Evolutionary conservation across 2,888 invertebrate genomes (phyloP).

Genomic region (Steromphala cineraria): DNA sequence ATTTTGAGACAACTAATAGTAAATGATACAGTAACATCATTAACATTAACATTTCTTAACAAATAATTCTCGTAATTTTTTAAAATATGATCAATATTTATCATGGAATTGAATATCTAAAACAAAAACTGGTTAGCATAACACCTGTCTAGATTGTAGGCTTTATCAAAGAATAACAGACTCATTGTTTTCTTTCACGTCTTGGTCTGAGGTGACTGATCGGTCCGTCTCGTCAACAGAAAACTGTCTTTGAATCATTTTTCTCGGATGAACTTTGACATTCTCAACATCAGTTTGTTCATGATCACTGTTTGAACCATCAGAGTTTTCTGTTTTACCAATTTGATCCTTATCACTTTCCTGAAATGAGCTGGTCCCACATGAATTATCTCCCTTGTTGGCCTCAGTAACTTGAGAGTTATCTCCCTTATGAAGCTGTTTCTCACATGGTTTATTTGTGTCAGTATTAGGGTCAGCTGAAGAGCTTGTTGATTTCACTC

Average conservation of each 20-base stretch:
- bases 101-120: too few relatives aligned
- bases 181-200: neutral
- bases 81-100: too few relatives aligned
- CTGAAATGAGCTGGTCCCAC: neutral
- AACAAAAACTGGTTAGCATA: too few relatives aligned
- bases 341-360: neutral
- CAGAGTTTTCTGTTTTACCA: neutral
- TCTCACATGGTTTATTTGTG: neutral
- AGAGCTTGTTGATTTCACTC: neutral
- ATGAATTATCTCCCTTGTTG: neutral
- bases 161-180: neutral
- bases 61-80: too few relatives aligned
- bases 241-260: slow-evolving; percentile 5
- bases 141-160: too few relatives aligned
- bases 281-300: neutral
- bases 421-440: neutral
- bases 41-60: too few relatives aligned
- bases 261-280: slow-evolving; percentile 1
- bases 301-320: neutral
- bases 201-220: neutral
- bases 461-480: too few relatives aligned
- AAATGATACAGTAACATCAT: too few relatives aligned
- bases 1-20: too few relatives aligned
- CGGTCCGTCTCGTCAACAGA: neutral
- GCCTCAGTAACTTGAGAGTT: neutral